These are phyloP conservation scores for Heliornis fulica DNA, from an alignment of 2,113 vertebrate genomes.

Conservation along the genomic window DNA sequence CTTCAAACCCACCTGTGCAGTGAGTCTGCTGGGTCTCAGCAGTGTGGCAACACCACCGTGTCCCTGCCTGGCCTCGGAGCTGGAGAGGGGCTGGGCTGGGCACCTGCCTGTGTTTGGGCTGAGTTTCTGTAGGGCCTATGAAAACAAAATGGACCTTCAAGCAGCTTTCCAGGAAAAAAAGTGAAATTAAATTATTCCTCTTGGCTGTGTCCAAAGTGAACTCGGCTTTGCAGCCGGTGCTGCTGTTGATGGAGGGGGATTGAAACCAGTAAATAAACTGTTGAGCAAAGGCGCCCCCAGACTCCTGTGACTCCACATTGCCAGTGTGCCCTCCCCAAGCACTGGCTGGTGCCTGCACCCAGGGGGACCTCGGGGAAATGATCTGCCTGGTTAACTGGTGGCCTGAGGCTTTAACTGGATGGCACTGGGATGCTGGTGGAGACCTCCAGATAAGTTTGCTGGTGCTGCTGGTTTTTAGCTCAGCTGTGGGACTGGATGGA, in stretches of 20 bases:
- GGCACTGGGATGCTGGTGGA: not conserved
- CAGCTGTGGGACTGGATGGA: not conserved
- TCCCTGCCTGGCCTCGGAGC: not conserved
- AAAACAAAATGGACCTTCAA: not conserved
- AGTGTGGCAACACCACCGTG: fast-evolving
- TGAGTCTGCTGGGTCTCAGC: not conserved
- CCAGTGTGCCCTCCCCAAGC: fast-evolving
- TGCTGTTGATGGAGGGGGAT: not conserved
- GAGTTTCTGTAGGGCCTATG: not conserved
- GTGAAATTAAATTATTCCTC: not conserved
- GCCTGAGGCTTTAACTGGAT: not conserved
- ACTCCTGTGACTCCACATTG: not conserved
- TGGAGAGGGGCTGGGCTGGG: not conserved
- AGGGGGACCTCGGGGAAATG: not conserved
- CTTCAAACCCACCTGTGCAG: fast-evolving
- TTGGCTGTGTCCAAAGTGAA: not conserved
- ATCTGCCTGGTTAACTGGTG: not conserved
- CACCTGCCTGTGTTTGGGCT: not conserved
- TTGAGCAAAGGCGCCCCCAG: not conserved
- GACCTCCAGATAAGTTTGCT: not conserved
- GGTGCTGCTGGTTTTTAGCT: not conserved
- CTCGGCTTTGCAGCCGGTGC: not conserved
- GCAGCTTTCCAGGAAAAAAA: not conserved
- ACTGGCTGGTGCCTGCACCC: not conserved
- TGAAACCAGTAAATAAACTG: not conserved